Conservation (phyloP, 92 coral and sea anemone genomes). For the Scolanthus callimorphus region DNA sequence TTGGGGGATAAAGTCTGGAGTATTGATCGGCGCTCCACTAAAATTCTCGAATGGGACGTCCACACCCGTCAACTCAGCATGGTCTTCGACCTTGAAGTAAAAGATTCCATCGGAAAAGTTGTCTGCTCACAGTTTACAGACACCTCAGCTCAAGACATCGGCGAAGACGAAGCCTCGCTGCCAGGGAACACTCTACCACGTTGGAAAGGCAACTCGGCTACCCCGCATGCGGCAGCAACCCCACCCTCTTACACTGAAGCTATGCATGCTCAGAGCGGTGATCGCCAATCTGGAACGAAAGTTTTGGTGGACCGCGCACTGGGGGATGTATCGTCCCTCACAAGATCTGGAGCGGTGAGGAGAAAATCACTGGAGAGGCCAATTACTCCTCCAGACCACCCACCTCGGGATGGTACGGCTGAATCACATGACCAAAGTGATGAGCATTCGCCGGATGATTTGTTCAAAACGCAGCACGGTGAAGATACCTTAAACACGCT, state of each 20-base stretch:
- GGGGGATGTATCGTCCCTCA: slow-evolving; percentile 1
- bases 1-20: slow-evolving; percentile 85
- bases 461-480: too few species aligned
- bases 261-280: background rate
- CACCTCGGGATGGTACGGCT: too few species aligned
- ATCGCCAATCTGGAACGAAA: background rate
- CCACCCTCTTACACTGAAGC: slow-evolving; percentile 10
- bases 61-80: slow-evolving; percentile 66
- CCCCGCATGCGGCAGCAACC: background rate
- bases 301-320: slow-evolving; percentile 7
- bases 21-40: slow-evolving; percentile 77
- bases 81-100: slow-evolving; percentile 68
- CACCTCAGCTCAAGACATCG: slow-evolving; percentile 14
- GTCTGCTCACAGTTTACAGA: slow-evolving; percentile 35
- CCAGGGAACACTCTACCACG: slow-evolving; percentile 19
- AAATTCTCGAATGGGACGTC: slow-evolving; percentile 84
- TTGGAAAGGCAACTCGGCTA: background rate
- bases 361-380: background rate
- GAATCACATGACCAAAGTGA: too few species aligned
- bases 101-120: slow-evolving; percentile 54
- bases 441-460: too few species aligned
- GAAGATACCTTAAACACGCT: too few species aligned
- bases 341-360: slow-evolving; percentile 20
- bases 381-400: too few species aligned
- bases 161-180: slow-evolving; percentile 30